Conservation (phyloP, 2,797 vertebrate species). For the Rallus crepitans region DNA sequence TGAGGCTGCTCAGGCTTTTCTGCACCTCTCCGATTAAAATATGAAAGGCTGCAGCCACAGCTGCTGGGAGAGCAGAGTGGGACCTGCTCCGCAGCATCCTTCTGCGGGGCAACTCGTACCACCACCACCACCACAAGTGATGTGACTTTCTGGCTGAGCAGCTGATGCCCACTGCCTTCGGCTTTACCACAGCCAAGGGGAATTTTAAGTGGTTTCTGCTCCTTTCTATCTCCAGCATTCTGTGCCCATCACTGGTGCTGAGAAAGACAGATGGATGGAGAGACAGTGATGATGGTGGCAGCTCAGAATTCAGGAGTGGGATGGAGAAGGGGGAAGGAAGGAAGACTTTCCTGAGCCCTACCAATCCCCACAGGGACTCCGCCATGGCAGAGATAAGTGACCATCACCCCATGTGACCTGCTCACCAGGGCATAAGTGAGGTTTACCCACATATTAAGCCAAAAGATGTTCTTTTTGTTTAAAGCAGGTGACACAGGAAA, state of each 20-base stretch:
- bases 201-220: not conserved
- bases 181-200: not conserved
- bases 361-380: not conserved
- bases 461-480: not conserved
- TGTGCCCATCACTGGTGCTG: not conserved
- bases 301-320: not conserved
- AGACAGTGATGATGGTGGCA: not conserved
- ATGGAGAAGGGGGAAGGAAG: not conserved
- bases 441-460: not conserved
- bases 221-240: not conserved
- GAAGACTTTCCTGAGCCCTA: not conserved
- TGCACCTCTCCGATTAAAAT: not conserved
- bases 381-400: not conserved
- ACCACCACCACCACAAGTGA: not conserved
- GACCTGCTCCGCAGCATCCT: not conserved
- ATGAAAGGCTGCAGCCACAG: not conserved
- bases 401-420: not conserved
- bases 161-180: not conserved
- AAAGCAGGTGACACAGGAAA: not conserved
- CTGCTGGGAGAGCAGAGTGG: not conserved
- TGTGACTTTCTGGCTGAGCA: not conserved
- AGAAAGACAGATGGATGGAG: not conserved
- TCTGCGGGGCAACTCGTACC: not conserved
- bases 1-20: not conserved
- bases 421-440: not conserved